Evolutionary conservation across 2,113 vertebrate species (phyloP), one percentile per base, ranked within the genome.

Genomic region (Rhinopomastus cyanomelas): DNA sequence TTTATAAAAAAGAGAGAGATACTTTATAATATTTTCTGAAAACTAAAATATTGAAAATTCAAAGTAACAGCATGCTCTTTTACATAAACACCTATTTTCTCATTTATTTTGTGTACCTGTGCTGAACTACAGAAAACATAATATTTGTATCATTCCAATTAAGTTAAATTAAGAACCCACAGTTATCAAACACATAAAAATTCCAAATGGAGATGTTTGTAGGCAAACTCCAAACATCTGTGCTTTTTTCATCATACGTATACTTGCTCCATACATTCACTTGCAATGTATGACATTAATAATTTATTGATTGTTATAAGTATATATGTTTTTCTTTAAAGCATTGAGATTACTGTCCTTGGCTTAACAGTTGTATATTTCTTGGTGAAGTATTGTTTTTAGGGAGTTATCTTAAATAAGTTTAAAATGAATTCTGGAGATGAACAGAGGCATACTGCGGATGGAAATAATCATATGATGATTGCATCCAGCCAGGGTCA

Each of bases 401-500:
- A 93, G 94, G 16, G 23, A 89, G 3, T 17, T 73, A 56, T 52
- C 48, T 61, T 85, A 44, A 79, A 57, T 55, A 88, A 62, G 46
- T 92, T 78, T 66, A 73, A 96, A 91, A 96, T 95, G 93, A 39
- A 7, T 76, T 88, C 86, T 84, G 88, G 78, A 49, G 68, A 84
- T 49, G 67, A 87, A 29, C 44, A 36, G 30, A 78, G 64, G 17
- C 3, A 0, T 37, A 25, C n/a, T 49, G 46, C 46, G 37, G 87
- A 82, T 77, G 61, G 77, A 85, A 90, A 95, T n/a, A 75, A 44
- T 65, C 4, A 42, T 49, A 71, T 77, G 29, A 17, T 73, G 1
- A 3, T n/a, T 78, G 51, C 62, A 56, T n/a, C 7, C 49, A 69
- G 11, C 9, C 46, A 62, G 44, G 37, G 2, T 36, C 44, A 78